Conservation (phyloP, 2,113 vertebrate species). For the Rhea americana region DNA sequence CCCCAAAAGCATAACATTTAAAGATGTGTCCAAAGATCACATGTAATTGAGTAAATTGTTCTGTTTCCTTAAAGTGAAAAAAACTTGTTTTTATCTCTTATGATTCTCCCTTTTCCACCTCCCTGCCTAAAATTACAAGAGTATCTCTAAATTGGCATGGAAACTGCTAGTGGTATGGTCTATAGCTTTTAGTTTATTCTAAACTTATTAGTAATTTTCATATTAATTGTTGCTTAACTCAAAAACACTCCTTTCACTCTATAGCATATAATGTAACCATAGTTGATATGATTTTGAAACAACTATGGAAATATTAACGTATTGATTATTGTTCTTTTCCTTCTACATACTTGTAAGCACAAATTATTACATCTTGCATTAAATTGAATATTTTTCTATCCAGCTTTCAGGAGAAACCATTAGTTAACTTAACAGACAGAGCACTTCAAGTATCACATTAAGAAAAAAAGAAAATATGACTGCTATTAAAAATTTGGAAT, state of each 20-base stretch:
- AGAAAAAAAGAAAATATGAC: neutral
- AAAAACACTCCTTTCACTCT: neutral
- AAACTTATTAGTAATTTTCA: neutral
- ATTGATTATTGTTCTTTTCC: neutral
- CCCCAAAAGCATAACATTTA: neutral
- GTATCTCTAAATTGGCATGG: neutral
- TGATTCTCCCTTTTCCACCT: neutral
- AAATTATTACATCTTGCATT: neutral
- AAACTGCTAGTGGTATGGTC: neutral
- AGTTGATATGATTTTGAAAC: neutral
- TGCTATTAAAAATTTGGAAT: neutral
- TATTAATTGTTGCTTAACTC: neutral
- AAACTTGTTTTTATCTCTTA: neutral
- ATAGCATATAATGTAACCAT: neutral
- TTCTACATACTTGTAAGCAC: neutral
- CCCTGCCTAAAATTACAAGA: neutral
- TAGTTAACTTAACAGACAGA: neutral
- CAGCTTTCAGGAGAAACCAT: neutral
- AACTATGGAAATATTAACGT: neutral
- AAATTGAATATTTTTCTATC: neutral
- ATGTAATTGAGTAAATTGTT: rapidly evolving
- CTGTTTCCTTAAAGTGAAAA: neutral
- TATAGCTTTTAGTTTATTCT: neutral
- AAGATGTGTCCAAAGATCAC: neutral
- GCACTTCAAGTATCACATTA: neutral